Conservation (phyloP, 2,888 invertebrate species). For the Brachyopa scutellaris region DNA sequence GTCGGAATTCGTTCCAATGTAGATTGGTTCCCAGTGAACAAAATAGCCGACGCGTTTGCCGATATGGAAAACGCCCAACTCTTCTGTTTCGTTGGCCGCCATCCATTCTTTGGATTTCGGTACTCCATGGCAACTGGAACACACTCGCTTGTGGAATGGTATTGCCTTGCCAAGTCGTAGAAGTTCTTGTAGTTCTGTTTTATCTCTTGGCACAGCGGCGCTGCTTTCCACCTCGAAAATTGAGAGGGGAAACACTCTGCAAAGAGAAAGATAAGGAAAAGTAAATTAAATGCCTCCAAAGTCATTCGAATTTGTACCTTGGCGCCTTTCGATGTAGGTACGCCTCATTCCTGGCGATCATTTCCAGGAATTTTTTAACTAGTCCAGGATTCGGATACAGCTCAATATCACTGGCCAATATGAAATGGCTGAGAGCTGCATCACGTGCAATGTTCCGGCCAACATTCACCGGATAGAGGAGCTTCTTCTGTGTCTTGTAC, state of each 20-base stretch:
- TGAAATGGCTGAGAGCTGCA: constrained; percentile 90
- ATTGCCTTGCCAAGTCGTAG: constrained; percentile 90
- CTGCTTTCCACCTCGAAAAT: constrained; percentile 93
- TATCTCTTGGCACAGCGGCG: constrained; percentile 86
- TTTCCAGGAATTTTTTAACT: constrained; percentile 90
- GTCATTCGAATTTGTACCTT: constrained; percentile 77
- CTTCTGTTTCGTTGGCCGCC: constrained; percentile 86
- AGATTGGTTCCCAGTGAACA: constrained; percentile 96
- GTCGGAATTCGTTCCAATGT: constrained; percentile 93
- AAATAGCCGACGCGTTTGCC: constrained; percentile 91
- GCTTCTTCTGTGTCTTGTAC: constrained; percentile 90
- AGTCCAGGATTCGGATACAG: constrained; percentile 93
- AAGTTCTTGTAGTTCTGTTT: constrained; percentile 88
- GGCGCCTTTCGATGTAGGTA: constrained; percentile 85
- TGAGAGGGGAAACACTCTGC: constrained; percentile 92
- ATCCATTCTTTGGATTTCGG: constrained; percentile 94
- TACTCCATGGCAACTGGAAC: constrained; percentile 94
- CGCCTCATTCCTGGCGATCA: constrained; percentile 89
- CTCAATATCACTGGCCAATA: constrained; percentile 94
- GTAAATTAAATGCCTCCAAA: not conserved
- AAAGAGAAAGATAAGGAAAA: constrained; percentile 75
- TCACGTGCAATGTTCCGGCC: constrained; percentile 94
- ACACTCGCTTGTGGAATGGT: constrained; percentile 95
- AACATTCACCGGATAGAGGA: constrained; percentile 94
- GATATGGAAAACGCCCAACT: constrained; percentile 90